Conservation (phyloP, 2,888 invertebrate species). For the Melitaea athalia region DNA sequence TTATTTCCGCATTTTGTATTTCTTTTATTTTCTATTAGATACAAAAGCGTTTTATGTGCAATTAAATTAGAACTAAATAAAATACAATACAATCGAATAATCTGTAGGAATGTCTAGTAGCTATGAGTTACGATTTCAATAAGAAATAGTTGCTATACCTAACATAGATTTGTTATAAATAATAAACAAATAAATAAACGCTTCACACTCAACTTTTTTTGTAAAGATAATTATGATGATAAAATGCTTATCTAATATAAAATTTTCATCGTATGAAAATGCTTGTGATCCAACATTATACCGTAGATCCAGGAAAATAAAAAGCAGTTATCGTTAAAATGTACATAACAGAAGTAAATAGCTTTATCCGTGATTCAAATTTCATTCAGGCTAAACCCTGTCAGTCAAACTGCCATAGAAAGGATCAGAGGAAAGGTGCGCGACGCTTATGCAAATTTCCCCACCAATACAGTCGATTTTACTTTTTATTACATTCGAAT, state of each 20-base stretch:
- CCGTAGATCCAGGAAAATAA: background rate
- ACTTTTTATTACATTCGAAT: constrained; percentile 37
- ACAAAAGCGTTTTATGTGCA: background rate
- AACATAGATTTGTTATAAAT: too few species aligned
- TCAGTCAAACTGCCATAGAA: constrained; percentile 77
- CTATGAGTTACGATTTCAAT: background rate
- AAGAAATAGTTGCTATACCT: background rate
- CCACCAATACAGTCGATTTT: constrained; percentile 47
- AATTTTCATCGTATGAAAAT: background rate
- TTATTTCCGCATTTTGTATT: constrained; percentile 36
- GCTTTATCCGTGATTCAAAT: constrained; percentile 49
- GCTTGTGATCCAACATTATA: background rate
- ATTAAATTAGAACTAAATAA: constrained; percentile 8
- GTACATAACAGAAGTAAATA: constrained; percentile 46
- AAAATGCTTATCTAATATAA: too few species aligned
- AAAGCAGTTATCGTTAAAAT: constrained; percentile 18
- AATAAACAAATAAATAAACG: too few species aligned
- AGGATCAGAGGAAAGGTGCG: constrained; percentile 78
- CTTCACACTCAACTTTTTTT: too few species aligned
- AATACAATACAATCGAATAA: background rate
- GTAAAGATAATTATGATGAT: too few species aligned
- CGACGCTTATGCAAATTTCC: constrained; percentile 76
- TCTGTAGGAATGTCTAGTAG: background rate
- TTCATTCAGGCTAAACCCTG: constrained; percentile 55
- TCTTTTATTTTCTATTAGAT: background rate